These are phyloP conservation scores for Coryphaenoides rupestris DNA, from an alignment of 2,113 vertebrate species.

Conservation along the genomic window DNA sequence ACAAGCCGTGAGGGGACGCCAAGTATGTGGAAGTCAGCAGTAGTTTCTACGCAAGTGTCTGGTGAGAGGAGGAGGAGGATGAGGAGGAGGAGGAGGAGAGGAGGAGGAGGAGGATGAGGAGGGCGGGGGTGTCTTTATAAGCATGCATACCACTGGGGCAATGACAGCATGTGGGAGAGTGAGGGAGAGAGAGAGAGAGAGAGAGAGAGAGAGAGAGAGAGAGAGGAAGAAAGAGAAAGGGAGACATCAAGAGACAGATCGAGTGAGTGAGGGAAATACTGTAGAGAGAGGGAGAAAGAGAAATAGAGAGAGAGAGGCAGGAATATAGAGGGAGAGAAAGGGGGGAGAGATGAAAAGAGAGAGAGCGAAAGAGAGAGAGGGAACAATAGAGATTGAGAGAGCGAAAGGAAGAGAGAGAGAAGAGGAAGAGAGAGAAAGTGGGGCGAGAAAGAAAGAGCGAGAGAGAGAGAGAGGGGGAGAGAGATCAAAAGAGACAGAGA, in stretches of 20 bases:
- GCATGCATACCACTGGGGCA: constrained; percentile 48
- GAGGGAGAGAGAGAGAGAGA: constrained; percentile 1
- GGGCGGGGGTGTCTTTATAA: no score
- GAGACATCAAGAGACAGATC: background rate
- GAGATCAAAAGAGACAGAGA: no score
- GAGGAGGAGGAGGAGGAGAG: no score
- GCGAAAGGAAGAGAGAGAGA: background rate
- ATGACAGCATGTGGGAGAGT: constrained; percentile 22
- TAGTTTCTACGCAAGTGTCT: constrained; percentile 19
- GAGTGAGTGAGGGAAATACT: background rate
- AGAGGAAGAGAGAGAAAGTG: background rate
- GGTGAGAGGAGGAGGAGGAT: constrained; percentile 74
- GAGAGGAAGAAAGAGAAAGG: background rate
- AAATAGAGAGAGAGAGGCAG: background rate
- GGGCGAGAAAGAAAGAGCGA: background rate
- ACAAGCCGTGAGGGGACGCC: constrained; percentile 27
- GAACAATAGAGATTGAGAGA: background rate
- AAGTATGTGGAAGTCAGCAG: constrained; percentile 29
- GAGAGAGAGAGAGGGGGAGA: no score
- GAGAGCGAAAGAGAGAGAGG: no score
- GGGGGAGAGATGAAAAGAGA: no score
- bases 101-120: no score
- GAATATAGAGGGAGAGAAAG: no score
- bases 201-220: constrained; percentile 1
- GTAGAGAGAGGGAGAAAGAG: background rate